Evolutionary conservation across 2,797 vertebrate genomes (phyloP).

Genomic region (Cichlasoma orientale): DNA sequence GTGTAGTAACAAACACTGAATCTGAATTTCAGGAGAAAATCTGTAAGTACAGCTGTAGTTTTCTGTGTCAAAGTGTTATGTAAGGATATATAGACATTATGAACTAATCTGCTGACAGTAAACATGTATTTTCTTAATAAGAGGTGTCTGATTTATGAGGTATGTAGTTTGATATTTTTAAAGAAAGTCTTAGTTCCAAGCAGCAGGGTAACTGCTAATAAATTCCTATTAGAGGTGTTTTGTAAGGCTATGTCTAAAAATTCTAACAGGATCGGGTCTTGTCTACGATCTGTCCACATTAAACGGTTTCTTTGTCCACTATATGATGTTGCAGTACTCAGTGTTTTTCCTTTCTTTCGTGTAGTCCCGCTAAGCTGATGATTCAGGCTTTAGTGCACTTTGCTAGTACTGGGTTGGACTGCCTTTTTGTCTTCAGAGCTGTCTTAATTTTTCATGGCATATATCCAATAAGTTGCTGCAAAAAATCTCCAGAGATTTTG

Average conservation of each 20-base stretch:
- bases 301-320: neutral
- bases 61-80: constrained; percentile 17
- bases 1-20: constrained; percentile 5
- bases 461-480: no score
- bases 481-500: no score
- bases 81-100: neutral
- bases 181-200: neutral
- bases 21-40: constrained; percentile 10
- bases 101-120: constrained; percentile 36
- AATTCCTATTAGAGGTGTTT: neutral
- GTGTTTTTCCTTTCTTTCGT: neutral
- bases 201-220: neutral
- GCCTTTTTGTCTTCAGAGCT: no score
- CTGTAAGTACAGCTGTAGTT: constrained; percentile 23
- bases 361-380: neutral
- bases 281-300: neutral
- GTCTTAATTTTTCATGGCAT: no score
- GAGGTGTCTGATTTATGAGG: neutral
- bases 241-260: neutral
- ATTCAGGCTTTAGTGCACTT: neutral
- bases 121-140: constrained; percentile 57
- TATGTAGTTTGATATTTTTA: neutral
- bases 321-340: neutral
- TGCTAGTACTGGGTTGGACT: no score
- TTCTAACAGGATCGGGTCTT: neutral